Evolutionary conservation across 2,797 vertebrate genomes (phyloP).

Genomic region (Sebastes steindachneri): DNA sequence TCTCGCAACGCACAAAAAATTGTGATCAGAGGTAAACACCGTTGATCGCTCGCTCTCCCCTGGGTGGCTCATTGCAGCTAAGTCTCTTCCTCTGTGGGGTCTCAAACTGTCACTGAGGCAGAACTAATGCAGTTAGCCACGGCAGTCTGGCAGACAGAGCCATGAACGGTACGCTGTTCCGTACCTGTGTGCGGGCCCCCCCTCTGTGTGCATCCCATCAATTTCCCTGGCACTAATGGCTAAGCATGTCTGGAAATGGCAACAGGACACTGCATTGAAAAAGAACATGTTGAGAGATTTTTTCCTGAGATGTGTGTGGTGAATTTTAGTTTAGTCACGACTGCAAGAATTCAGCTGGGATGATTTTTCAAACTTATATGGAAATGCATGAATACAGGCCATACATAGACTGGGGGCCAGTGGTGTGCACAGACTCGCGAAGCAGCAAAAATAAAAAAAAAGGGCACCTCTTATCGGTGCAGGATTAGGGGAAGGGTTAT

Average conservation of each 20-base stretch:
- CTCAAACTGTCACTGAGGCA: slow-evolving; percentile 66
- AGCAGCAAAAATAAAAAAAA: neutral
- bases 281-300: slow-evolving; percentile 29
- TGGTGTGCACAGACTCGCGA: neutral
- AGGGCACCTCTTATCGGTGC: neutral
- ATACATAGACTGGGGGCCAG: neutral
- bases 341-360: slow-evolving; percentile 5
- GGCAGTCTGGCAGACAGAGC: slow-evolving; percentile 66
- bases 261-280: slow-evolving; percentile 48
- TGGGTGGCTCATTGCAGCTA: slow-evolving; percentile 45
- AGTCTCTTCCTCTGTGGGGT: slow-evolving; percentile 65
- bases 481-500: neutral
- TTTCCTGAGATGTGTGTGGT: slow-evolving; percentile 20
- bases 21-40: slow-evolving; percentile 34
- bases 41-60: slow-evolving; percentile 42
- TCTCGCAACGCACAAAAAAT: neutral
- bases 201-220: slow-evolving; percentile 37
- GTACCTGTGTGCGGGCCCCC: slow-evolving; percentile 44
- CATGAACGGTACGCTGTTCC: slow-evolving; percentile 23
- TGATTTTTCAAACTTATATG: slow-evolving; percentile 9
- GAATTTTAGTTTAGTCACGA: slow-evolving; percentile 30
- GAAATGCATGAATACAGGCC: slow-evolving; percentile 9
- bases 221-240: slow-evolving; percentile 55
- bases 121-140: slow-evolving; percentile 70
- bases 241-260: slow-evolving; percentile 51